Evolutionary conservation across 2,797 vertebrate genomes (phyloP), one percentile per base, ranked within the genome.

Genomic region (Sciurus carolinensis): DNA sequence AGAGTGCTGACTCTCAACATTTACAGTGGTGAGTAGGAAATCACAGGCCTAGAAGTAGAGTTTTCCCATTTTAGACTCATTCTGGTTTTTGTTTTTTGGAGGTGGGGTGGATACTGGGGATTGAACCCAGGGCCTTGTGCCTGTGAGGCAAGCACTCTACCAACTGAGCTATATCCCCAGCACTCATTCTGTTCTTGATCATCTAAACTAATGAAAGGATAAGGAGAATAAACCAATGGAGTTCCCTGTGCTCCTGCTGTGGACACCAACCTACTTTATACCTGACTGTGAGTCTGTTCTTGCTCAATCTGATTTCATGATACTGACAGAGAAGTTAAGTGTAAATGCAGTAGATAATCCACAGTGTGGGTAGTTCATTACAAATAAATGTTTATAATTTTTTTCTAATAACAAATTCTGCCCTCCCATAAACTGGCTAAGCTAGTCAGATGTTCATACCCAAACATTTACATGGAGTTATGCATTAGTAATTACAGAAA

Each of bases 21-120:
- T 69, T n/a, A 87, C 42, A 84, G 24, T 39, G 89, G 92, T 96
- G 39, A 97, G 96, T 97, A 97, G 75, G 44, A 92, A 79, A 82
- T 79, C 17, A 66, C 13, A 24, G 64, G 17, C 20, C 52, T 95
- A 18, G 17, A 87, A 79, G 44, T 44, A 54, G 57, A 33, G 26
- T 62, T 24, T 24, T 33, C 15, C 9, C 33, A 71, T 3, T 2
- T 3, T 50, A 67, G 59, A 39, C 44, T 66, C 47, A 33, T 92
- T 66, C 57, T n/a, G 13, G 1, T 64, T 26, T 71, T 67, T 47
- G 44, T 47, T 50, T 50, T 50, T 50, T 50, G 50, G 47, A 39
- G 39, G 39, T 39, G 39, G 39, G 39, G 39, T 5, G 39, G 39
- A 39, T 50, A 13, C 50, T 50, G 50, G 50, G 13, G 50, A 50